Conservation (phyloP, 2,888 invertebrate species). For the Pristionchus mayeri region DNA sequence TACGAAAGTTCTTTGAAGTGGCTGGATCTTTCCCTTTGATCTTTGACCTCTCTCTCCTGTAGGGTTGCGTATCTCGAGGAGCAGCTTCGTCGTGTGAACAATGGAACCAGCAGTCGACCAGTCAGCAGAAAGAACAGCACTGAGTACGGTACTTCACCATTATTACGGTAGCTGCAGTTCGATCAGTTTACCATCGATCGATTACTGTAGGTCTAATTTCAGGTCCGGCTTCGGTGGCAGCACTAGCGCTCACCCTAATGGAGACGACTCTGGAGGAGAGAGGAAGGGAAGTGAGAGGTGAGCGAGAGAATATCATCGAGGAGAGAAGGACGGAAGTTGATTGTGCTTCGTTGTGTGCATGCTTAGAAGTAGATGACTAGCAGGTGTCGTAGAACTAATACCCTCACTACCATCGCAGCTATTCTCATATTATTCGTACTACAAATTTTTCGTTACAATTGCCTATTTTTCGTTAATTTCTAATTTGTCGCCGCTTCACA, state of each 20-base stretch:
- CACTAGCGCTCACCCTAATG: neutral
- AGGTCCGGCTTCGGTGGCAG: conserved; percentile 34
- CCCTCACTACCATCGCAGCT: too few species aligned
- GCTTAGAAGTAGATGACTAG: too few species aligned
- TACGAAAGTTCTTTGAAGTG: neutral
- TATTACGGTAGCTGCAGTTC: neutral
- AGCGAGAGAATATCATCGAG: neutral
- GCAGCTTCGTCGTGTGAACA: conserved; percentile 17
- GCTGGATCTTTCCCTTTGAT: neutral
- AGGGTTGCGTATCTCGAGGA: conserved; percentile 46
- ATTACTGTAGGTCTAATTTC: neutral
- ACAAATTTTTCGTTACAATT: too few species aligned
- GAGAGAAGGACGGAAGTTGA: too few species aligned
- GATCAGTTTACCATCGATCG: neutral
- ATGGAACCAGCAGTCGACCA: neutral
- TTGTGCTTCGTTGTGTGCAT: too few species aligned
- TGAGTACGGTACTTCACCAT: conserved; percentile 31
- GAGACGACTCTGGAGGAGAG: neutral
- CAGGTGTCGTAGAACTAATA: too few species aligned
- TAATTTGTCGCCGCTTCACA: too few species aligned
- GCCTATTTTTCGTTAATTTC: too few species aligned
- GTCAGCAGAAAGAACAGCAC: conserved; percentile 49
- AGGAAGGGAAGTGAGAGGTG: conserved; percentile 43
- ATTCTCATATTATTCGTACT: too few species aligned
- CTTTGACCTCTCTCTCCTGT: neutral